phyloP scores from a whole-genome alignment of 2,113 vertebrate genomes.

The Macquaria australasica region DNA sequence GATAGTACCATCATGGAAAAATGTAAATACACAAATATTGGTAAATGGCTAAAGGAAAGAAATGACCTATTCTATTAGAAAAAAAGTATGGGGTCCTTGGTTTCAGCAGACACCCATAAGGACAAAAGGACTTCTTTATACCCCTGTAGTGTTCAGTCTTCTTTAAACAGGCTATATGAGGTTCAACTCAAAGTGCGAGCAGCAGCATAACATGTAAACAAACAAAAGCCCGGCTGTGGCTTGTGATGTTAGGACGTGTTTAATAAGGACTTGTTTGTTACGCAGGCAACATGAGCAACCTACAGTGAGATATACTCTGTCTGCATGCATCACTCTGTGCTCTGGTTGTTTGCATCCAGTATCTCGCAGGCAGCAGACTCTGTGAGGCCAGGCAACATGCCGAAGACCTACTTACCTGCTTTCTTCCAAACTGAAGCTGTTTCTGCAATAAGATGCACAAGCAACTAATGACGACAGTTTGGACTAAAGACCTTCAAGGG shows the following conservation, averaged over 20 bases:
- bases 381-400: conserved; percentile 69
- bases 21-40: no score
- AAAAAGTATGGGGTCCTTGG: no score
- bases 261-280: neutral
- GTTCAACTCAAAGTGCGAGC: neutral
- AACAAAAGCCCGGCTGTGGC: neutral
- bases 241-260: neutral
- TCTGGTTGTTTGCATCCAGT: neutral
- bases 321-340: conserved; percentile 21
- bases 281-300: neutral
- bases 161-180: neutral
- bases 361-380: conserved; percentile 43
- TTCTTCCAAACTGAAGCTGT: conserved; percentile 94
- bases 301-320: neutral
- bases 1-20: no score
- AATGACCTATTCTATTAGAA: no score
- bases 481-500: conserved; percentile 1
- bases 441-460: conserved; percentile 91
- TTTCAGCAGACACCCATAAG: no score
- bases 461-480: conserved; percentile 21
- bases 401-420: conserved; percentile 87
- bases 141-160: neutral
- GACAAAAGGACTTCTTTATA: neutral
- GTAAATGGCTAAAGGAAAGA: no score
- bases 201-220: neutral